Evolutionary conservation across 64 coral and sea anemone genomes (phyloP).

Genomic region (Porites lutea): DNA sequence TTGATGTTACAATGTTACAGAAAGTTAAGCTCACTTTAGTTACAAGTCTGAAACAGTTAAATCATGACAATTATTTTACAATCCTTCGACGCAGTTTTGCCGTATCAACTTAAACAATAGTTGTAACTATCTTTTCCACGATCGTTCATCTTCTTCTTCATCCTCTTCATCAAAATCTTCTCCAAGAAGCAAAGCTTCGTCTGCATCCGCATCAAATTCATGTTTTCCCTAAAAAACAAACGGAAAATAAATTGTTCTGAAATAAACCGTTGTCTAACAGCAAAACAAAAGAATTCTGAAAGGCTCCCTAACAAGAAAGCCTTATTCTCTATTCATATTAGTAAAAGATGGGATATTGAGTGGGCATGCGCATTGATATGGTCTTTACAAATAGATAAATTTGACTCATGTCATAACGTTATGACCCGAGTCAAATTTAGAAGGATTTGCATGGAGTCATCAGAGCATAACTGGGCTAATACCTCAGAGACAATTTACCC

Average conservation of each 20-base stretch:
- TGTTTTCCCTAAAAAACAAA: conserved; percentile 60
- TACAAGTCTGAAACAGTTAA: background rate
- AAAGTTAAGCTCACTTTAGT: conserved; percentile 9
- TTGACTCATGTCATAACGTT: too few relatives aligned
- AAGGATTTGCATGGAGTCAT: too few relatives aligned
- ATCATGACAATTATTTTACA: background rate
- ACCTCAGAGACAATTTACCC: too few relatives aligned
- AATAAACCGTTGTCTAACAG: background rate
- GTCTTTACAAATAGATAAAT: too few relatives aligned
- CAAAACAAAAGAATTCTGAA: too few relatives aligned
- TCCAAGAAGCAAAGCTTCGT: conserved; percentile 58
- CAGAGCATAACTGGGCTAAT: too few relatives aligned
- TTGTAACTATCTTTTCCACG: conserved; percentile 65
- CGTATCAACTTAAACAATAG: background rate
- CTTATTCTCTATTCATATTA: too few relatives aligned
- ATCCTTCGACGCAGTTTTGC: background rate
- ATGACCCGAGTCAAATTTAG: too few relatives aligned
- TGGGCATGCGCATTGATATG: too few relatives aligned
- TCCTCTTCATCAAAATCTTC: conserved; percentile 83
- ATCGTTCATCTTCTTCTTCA: conserved; percentile 71
- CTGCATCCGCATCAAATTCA: conserved; percentile 61
- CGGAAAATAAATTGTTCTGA: background rate
- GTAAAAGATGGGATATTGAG: too few relatives aligned
- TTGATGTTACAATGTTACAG: background rate
- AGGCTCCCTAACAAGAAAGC: too few relatives aligned